Evolutionary conservation across 1,140 invertebrate genomes (phyloP).

Genomic region (Potamilus streckersoni): DNA sequence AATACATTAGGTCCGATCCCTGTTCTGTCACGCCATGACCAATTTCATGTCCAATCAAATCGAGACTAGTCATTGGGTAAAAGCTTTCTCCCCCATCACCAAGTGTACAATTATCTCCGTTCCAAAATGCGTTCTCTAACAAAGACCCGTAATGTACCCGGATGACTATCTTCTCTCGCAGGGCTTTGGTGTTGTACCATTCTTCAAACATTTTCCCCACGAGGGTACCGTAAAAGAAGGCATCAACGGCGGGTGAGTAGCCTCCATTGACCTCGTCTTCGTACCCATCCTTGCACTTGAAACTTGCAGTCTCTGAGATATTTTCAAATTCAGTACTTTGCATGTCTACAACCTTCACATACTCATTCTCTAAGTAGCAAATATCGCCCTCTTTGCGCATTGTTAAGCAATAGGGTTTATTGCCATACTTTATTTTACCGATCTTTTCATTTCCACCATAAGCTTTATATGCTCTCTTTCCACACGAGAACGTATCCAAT

Average conservation of each 20-base stretch:
- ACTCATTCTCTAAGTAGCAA: constrained; percentile 41
- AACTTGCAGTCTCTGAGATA: constrained; percentile 21
- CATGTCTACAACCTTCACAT: constrained; percentile 45
- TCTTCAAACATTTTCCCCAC: constrained; percentile 45
- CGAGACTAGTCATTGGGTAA: constrained; percentile 38
- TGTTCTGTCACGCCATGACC: constrained; percentile 47
- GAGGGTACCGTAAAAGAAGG: constrained; percentile 40
- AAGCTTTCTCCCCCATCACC: constrained; percentile 35
- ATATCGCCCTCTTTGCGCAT: constrained; percentile 12
- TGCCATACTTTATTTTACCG: constrained; percentile 38
- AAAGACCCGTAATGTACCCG: constrained; percentile 40
- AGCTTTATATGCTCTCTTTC: constrained; percentile 20
- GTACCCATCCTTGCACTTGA: constrained; percentile 24
- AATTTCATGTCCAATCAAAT: constrained; percentile 47
- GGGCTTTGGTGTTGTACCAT: constrained; percentile 27
- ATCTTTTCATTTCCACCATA: constrained; percentile 42
- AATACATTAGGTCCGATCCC: constrained; percentile 40
- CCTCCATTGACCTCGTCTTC: constrained; percentile 43
- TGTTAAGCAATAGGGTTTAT: constrained; percentile 28
- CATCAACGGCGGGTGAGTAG: constrained; percentile 44
- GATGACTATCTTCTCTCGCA: constrained; percentile 29
- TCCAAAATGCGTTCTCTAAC: constrained; percentile 37
- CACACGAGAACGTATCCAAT: constrained; percentile 26
- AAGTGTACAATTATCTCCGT: constrained; percentile 33
- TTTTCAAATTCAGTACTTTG: constrained; percentile 6